phyloP scores from a whole-genome alignment of 2,797 vertebrate species.

The Philypnodon macrostomus region DNA sequence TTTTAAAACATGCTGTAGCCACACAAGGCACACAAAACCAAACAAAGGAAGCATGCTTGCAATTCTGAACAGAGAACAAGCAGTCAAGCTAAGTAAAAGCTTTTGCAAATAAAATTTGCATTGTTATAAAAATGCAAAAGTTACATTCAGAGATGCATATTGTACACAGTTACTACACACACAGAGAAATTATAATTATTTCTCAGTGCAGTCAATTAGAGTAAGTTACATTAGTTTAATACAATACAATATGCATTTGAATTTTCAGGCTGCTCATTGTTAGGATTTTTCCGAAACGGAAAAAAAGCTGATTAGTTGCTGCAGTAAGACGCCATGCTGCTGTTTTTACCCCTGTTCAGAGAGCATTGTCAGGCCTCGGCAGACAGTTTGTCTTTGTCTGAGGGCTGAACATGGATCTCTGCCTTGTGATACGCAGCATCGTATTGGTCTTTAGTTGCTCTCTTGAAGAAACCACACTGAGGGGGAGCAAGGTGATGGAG shows the following conservation, averaged over 20 bases:
- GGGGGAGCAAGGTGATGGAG: slow-evolving; percentile 84
- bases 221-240: slow-evolving; percentile 8
- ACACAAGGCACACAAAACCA: neutral
- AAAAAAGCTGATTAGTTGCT: slow-evolving; percentile 59
- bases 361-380: slow-evolving; percentile 89
- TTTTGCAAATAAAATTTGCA: slow-evolving; percentile 25
- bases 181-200: neutral
- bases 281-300: slow-evolving; percentile 35
- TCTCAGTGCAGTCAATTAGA: neutral
- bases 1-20: neutral
- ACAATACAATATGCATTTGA: slow-evolving; percentile 49
- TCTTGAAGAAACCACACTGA: slow-evolving; percentile 99
- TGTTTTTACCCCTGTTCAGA: slow-evolving; percentile 86
- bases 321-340: slow-evolving; percentile 69
- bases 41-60: slow-evolving; percentile 56
- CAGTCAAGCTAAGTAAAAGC: slow-evolving; percentile 44
- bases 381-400: slow-evolving; percentile 98
- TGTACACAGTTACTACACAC: slow-evolving; percentile 20
- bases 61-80: slow-evolving; percentile 18
- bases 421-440: slow-evolving; percentile 97
- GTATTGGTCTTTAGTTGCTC: slow-evolving; percentile 92
- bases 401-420: slow-evolving; percentile 98
- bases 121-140: slow-evolving; percentile 12
- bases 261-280: slow-evolving; percentile 33
- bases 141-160: slow-evolving; percentile 55